Percentiles rank a stretch among this genome's conserved stretches.
phyloP scores from a whole-genome alignment of 2,888 invertebrate species.

The Saturnia japonica region DNA sequence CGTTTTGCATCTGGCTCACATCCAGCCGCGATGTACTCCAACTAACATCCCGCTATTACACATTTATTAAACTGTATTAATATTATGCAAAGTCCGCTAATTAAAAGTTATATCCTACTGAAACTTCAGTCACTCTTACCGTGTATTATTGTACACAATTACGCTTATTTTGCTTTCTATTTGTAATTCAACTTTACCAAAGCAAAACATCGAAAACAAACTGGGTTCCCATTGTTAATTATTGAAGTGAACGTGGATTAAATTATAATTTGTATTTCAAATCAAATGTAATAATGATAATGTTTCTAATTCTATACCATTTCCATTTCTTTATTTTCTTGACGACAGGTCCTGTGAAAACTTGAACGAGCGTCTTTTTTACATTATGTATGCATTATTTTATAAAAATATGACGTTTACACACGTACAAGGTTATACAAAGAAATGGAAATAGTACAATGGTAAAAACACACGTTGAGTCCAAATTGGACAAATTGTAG shows the following conservation, averaged over 20 bases:
- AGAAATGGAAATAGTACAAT: too few species aligned
- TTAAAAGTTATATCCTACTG: background rate
- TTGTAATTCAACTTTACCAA: background rate
- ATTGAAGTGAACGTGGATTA: background rate
- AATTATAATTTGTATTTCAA: background rate
- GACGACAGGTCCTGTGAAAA: too few species aligned
- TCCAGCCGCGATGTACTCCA: background rate
- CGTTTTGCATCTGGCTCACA: conserved; percentile 14
- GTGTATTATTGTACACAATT: background rate
- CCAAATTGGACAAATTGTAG: too few species aligned
- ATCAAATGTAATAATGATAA: background rate
- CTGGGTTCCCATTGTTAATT: background rate
- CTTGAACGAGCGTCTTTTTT: too few species aligned
- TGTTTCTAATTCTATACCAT: too few species aligned
- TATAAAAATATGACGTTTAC: too few species aligned
- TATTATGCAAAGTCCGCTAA: background rate
- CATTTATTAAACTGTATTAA: conserved; percentile 15
- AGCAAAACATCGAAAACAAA: background rate
- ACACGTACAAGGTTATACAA: too few species aligned
- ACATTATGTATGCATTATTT: too few species aligned
- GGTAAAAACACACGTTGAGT: too few species aligned
- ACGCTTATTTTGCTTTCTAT: background rate
- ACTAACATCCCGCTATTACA: background rate
- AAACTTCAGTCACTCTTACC: background rate
- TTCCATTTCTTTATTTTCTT: too few species aligned